Evolutionary conservation across 30 jellyfish, hydroid and myxozoan genomes (phyloP), one percentile per base, ranked within the genome.

Genomic region (Turritopsis dohrnii): DNA sequence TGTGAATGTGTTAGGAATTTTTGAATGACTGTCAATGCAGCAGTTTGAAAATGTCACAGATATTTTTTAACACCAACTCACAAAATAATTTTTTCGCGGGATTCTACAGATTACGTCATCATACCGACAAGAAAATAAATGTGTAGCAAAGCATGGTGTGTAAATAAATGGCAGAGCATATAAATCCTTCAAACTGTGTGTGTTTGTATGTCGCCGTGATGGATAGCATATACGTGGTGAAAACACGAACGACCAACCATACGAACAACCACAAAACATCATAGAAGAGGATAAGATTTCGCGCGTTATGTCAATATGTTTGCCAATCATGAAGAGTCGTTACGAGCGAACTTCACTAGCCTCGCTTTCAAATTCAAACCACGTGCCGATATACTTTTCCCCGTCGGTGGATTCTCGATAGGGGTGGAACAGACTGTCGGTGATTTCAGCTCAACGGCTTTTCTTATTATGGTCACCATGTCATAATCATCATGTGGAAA

Each of bases 401-500:
- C 97, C 16, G 94, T 83, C 1, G 88, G 93, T 18, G 96, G 83
- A 1, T 85, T 21, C 19, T 89, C 88, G 29, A n/a, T 18, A 53
- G 27, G 41, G 20, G 84, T 13, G 28, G 80, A 21, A 53, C 66
- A 18, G 41, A 65, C 7, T 74, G 83, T 74, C 65, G 83, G 72
- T 1, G 83, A 74, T 31, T 80, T 79, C 54, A 93, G 83, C 69
- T 85, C 96, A 18, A 52, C 96, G 18, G 96, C 98, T 71, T 85
- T 86, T 24, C 95, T 52, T 1, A 93, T 88, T 23, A 93, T 83
- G n/a, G 88, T 79, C 21, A 96, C 96, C 95, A 93, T 93, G 88
- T 93, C 96, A 29, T 30, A 80, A 1, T 88, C 95, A 71, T 93
- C 98, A 29, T 88, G 87, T 75, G 98, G 98, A 66, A 93, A 93